Evolutionary conservation across 1,140 invertebrate species (phyloP).

Genomic region (Euglossa dilemma): DNA sequence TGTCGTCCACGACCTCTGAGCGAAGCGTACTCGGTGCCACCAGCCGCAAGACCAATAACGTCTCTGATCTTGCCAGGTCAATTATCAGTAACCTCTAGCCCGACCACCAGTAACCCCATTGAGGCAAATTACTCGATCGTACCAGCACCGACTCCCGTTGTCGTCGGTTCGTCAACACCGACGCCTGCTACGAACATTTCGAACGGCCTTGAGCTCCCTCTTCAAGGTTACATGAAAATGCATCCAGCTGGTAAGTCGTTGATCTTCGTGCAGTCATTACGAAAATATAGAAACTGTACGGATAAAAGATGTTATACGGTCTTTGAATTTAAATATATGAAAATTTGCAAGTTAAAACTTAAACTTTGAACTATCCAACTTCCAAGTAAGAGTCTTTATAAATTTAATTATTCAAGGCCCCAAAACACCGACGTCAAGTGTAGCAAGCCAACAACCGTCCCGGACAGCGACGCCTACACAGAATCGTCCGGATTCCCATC

Average conservation of each 20-base stretch:
- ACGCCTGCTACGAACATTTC: conserved; percentile 61
- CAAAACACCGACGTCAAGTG: conserved; percentile 43
- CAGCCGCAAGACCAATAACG: conserved; percentile 80
- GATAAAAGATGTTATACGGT: no score
- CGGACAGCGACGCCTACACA: conserved; percentile 58
- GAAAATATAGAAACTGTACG: no score
- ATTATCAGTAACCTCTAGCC: conserved; percentile 60
- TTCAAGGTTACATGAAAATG: conserved; percentile 83
- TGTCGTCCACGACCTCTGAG: conserved; percentile 82
- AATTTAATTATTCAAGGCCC: conserved; percentile 43
- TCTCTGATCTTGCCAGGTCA: conserved; percentile 60
- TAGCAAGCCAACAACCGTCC: conserved; percentile 40
- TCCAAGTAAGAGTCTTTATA: no score
- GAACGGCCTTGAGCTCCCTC: conserved; percentile 73
- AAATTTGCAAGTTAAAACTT: background rate
- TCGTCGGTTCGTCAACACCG: conserved; percentile 56
- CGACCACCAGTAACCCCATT: conserved; percentile 66
- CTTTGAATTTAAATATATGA: no score
- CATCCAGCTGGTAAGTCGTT: conserved; percentile 78
- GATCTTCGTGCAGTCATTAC: no score
- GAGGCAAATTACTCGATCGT: conserved; percentile 82
- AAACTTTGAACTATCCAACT: background rate
- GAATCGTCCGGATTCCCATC: conserved; percentile 55
- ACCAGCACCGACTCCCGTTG: conserved; percentile 75
- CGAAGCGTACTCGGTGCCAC: conserved; percentile 83